Conservation (phyloP, 2,797 vertebrate genomes). For the Rhinella marina region DNA sequence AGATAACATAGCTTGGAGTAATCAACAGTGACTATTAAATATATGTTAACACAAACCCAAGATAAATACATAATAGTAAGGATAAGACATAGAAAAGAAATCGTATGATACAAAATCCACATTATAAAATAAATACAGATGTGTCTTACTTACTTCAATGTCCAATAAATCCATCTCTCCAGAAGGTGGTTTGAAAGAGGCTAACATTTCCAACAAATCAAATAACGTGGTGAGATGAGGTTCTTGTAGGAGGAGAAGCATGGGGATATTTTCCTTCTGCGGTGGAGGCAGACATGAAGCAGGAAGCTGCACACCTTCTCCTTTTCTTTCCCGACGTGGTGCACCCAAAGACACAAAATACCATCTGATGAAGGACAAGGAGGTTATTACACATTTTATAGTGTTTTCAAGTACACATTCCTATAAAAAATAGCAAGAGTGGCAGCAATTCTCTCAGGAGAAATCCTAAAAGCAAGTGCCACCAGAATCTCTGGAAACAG, state of each 20-base stretch:
- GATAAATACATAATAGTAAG: background rate
- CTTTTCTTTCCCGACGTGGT: constrained; percentile 93
- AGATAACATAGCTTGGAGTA: no score
- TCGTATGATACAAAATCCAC: background rate
- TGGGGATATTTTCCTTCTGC: constrained; percentile 98
- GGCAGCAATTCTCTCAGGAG: no score
- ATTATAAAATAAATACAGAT: constrained; percentile 17
- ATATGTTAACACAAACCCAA: background rate
- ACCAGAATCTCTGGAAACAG: no score
- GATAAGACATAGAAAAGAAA: background rate
- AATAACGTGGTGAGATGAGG: constrained; percentile 97
- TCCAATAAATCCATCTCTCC: constrained; percentile 83
- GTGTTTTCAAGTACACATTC: background rate
- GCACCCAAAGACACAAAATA: constrained; percentile 98
- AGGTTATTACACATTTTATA: background rate
- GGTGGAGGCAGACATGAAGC: constrained; percentile 96
- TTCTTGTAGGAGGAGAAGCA: constrained; percentile 97
- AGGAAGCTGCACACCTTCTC: constrained; percentile 94
- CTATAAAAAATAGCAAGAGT: no score
- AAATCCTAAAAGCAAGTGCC: no score
- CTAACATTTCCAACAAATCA: constrained; percentile 96
- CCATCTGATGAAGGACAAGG: constrained; percentile 82
- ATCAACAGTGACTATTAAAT: no score
- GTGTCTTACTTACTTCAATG: constrained; percentile 87
- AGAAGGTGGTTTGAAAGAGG: constrained; percentile 93